Evolutionary conservation across 2,113 vertebrate genomes (phyloP).

Genomic region (Pyrgilauda ruficollis): DNA sequence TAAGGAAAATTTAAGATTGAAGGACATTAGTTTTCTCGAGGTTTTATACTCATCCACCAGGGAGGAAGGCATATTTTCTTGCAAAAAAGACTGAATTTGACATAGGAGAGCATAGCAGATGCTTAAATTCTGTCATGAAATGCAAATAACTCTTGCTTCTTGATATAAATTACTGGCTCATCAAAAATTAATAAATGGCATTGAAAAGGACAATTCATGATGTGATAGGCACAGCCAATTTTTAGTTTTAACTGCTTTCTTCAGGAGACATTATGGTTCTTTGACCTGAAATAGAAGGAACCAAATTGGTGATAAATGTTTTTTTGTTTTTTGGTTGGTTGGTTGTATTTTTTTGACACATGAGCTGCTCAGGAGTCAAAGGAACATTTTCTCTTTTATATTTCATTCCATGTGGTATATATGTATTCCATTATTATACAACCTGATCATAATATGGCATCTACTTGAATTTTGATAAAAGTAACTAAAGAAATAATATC

Average conservation of each 20-base stretch:
- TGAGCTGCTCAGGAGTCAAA: background rate
- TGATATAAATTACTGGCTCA: background rate
- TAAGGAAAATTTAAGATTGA: background rate
- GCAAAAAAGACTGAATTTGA: background rate
- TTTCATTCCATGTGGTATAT: background rate
- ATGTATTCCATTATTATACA: background rate
- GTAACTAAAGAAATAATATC: background rate
- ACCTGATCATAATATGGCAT: background rate
- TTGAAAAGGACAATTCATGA: background rate
- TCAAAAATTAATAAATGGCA: background rate
- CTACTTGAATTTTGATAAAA: background rate
- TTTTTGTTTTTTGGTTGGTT: too few species aligned
- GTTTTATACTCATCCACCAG: background rate
- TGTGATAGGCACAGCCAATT: background rate
- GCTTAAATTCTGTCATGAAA: background rate
- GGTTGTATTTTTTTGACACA: background rate
- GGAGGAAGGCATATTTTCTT: background rate
- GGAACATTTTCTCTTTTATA: background rate
- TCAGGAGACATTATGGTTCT: background rate
- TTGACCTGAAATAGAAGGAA: background rate
- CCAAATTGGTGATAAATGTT: background rate
- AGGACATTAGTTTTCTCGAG: background rate
- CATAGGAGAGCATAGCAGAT: background rate
- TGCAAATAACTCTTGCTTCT: background rate
- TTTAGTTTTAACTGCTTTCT: background rate